Percentiles rank a stretch among this genome's conserved stretches.
These are phyloP conservation scores for Eudasyphora cyanicolor DNA, from an alignment of 2,888 invertebrate genomes.

Conservation along the genomic window DNA sequence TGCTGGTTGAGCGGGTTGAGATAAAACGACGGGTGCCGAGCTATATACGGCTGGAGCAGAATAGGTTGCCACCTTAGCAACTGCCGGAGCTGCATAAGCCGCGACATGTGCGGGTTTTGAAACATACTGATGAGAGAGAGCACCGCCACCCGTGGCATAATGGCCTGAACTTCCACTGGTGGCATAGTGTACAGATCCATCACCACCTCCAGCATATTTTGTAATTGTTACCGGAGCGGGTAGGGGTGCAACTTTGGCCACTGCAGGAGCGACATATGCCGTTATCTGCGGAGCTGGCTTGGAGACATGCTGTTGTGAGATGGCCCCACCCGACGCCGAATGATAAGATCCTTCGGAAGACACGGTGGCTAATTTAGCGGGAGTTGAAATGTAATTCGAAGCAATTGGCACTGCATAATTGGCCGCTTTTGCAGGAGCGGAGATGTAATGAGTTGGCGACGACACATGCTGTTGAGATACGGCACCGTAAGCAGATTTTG, in stretches of 20 bases:
- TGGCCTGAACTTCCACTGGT: constrained; percentile 23
- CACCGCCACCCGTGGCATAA: constrained; percentile 39
- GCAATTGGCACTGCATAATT: constrained; percentile 65
- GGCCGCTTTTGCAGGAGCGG: constrained; percentile 68
- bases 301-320: constrained; percentile 70
- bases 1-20: constrained; percentile 70
- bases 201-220: constrained; percentile 63
- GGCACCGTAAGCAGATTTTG: constrained; percentile 23
- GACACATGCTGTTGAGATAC: constrained; percentile 53
- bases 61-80: constrained; percentile 61
- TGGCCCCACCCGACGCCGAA: constrained; percentile 63
- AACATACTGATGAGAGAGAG: constrained; percentile 70
- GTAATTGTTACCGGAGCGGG: constrained; percentile 62
- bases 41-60: constrained; percentile 42
- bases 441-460: constrained; percentile 63
- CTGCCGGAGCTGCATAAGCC: constrained; percentile 47
- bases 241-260: constrained; percentile 66
- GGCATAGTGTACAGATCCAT: constrained; percentile 69
- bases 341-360: constrained; percentile 18
- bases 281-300: constrained; percentile 53
- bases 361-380: constrained; percentile 48
- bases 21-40: constrained; percentile 51
- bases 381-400: constrained; percentile 66
- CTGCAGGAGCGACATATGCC: constrained; percentile 63
- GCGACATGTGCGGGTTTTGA: constrained; percentile 67